Percentiles rank a stretch among this genome's conserved stretches.
These are phyloP conservation scores for Amphipoea lucens DNA, from an alignment of 2,888 invertebrate genomes.

Conservation along the genomic window DNA sequence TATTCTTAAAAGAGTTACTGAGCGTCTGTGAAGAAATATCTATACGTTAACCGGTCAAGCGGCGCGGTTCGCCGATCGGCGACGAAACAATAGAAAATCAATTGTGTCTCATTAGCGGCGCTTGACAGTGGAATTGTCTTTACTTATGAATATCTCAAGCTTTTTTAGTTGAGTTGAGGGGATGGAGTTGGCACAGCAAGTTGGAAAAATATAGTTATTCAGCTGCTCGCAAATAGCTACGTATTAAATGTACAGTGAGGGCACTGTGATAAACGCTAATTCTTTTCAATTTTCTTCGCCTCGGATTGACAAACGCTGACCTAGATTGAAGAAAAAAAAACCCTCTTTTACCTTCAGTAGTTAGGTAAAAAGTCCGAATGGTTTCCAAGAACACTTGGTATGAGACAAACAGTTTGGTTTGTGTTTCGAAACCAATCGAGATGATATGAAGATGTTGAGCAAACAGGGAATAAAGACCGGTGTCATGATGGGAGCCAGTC, in stretches of 20 bases:
- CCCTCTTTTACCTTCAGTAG: conserved; percentile 30
- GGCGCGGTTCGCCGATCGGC: too few relatives aligned
- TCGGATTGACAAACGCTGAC: conserved; percentile 45
- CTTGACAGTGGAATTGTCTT: too few relatives aligned
- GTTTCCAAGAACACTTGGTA: conserved; percentile 59
- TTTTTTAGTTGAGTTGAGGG: background rate
- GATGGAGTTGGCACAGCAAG: too few relatives aligned
- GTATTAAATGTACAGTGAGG: too few relatives aligned
- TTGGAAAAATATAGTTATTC: too few relatives aligned
- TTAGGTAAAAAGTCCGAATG: conserved; percentile 25
- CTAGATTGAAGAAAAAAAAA: conserved; percentile 23
- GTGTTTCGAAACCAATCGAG: conserved; percentile 64
- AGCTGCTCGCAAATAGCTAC: too few relatives aligned
- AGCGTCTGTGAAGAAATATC: too few relatives aligned
- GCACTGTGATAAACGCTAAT: background rate
- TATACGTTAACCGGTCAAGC: too few relatives aligned
- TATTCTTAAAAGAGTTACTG: too few relatives aligned
- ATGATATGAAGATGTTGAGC: conserved; percentile 59
- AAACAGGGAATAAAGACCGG: conserved; percentile 33
- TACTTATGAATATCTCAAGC: background rate
- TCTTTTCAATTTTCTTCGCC: accelerated
- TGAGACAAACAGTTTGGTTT: conserved; percentile 63
- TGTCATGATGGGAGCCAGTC: conserved; percentile 19
- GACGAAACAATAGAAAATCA: too few relatives aligned
- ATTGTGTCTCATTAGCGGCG: too few relatives aligned